Percentiles rank a stretch among this genome's conserved stretches.
These are phyloP conservation scores for Allophyes oxyacanthae DNA, from an alignment of 2,888 invertebrate species.

Conservation along the genomic window DNA sequence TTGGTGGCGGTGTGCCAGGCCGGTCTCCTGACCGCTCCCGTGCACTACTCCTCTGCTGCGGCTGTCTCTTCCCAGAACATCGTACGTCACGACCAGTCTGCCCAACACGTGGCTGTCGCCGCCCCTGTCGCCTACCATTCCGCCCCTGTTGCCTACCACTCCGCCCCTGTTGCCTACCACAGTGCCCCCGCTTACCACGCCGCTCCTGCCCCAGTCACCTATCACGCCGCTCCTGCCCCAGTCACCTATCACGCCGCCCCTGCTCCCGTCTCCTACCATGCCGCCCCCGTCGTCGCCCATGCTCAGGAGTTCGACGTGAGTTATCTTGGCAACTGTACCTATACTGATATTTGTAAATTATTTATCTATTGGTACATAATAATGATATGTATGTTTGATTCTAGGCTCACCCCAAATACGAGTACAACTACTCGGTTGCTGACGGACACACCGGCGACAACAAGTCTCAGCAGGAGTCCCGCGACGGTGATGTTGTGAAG, in stretches of 20 bases:
- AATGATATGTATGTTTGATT: conserved; percentile 4
- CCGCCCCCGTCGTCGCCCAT: conserved; percentile 65
- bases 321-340: not conserved
- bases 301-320: conserved; percentile 27
- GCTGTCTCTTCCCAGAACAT: conserved; percentile 75
- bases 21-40: conserved; percentile 68
- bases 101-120: conserved; percentile 47
- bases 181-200: conserved; percentile 47
- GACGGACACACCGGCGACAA: conserved; percentile 87
- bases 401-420: conserved; percentile 86
- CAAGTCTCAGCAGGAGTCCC: conserved; percentile 84
- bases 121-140: conserved; percentile 65
- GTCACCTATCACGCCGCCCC: conserved; percentile 36
- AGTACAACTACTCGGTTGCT: conserved; percentile 83
- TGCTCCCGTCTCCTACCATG: conserved; percentile 23
- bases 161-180: conserved; percentile 50
- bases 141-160: conserved; percentile 56
- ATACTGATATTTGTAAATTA: conserved; percentile 31
- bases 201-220: conserved; percentile 59
- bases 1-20: conserved; percentile 63
- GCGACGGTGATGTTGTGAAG: conserved; percentile 85
- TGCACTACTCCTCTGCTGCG: conserved; percentile 69
- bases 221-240: conserved; percentile 29
- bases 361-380: not conserved
- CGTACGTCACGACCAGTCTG: conserved; percentile 72